These are phyloP conservation scores for Drosophila rubida DNA, from an alignment of 2,888 invertebrate genomes.

Conservation along the genomic window DNA sequence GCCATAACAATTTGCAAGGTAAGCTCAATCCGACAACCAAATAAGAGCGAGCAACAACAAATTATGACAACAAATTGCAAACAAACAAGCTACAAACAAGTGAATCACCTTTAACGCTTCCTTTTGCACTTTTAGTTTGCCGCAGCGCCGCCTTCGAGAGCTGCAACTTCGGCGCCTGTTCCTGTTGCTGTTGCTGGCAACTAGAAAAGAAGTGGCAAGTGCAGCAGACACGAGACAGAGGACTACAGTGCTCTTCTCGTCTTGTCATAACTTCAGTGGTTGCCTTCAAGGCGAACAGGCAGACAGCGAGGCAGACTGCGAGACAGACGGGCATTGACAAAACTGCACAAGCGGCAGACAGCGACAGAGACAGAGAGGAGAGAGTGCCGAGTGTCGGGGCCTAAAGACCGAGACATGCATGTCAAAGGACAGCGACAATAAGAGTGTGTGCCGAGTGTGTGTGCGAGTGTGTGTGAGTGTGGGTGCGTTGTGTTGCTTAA, in stretches of 20 bases:
- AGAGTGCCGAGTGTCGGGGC: conserved; percentile 21
- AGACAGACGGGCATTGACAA: conserved; percentile 62
- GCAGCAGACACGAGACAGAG: conserved; percentile 39
- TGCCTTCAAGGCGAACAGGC: conserved; percentile 46
- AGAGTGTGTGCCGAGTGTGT: conserved; percentile 23
- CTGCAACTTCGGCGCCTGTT: not conserved
- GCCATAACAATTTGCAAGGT: conserved; percentile 59
- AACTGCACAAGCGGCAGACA: conserved; percentile 56
- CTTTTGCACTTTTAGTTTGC: conserved; percentile 57
- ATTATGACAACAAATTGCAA: conserved; percentile 80
- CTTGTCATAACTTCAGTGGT: conserved; percentile 71
- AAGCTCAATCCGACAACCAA: conserved; percentile 45
- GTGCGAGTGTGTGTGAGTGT: conserved; percentile 26
- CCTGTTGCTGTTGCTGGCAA: conserved; percentile 15
- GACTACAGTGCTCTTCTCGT: conserved; percentile 35
- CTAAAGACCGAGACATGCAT: conserved; percentile 75
- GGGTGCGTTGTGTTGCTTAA: conserved; percentile 64
- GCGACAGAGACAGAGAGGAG: not conserved
- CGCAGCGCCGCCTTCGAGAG: not conserved
- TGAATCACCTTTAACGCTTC: conserved; percentile 79
- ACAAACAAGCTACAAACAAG: conserved; percentile 79
- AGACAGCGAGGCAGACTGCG: not conserved
- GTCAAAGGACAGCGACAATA: conserved; percentile 71
- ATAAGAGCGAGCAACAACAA: conserved; percentile 44
- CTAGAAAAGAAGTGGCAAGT: conserved; percentile 30